Conservation (phyloP, 2,113 vertebrate genomes). For the Seriola quinqueradiata region DNA sequence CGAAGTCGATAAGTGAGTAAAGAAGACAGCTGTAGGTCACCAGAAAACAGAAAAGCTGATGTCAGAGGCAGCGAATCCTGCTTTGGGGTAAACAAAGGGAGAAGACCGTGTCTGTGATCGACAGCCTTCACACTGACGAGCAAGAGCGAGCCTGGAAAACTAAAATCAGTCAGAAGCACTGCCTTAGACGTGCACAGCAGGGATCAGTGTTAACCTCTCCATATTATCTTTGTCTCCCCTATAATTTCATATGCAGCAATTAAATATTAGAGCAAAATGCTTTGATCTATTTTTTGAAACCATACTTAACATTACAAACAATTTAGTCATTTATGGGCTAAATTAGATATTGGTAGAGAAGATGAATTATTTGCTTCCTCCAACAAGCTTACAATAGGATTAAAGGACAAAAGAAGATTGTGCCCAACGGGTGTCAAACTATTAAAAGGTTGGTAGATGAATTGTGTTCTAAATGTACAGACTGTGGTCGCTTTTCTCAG, state of each 20-base stretch:
- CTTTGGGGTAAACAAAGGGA: neutral
- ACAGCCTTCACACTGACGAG: neutral
- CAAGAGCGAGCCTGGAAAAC: neutral
- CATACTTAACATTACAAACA: neutral
- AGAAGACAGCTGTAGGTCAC: constrained; percentile 1
- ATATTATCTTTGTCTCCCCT: neutral
- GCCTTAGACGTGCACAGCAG: neutral
- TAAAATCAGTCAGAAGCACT: neutral
- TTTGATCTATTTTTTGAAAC: neutral
- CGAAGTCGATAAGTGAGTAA: neutral
- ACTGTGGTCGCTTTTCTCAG: neutral
- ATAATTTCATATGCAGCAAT: neutral
- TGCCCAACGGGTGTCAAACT: neutral
- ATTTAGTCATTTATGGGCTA: no score
- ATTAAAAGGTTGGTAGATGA: neutral
- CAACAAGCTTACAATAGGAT: neutral
- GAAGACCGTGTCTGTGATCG: neutral
- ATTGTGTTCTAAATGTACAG: neutral
- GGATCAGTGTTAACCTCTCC: neutral
- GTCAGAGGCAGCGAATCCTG: neutral
- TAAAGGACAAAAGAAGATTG: neutral
- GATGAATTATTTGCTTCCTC: neutral
- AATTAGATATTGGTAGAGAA: neutral
- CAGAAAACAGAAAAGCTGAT: neutral
- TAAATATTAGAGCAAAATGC: neutral